Conservation (phyloP, 2,797 vertebrate genomes). For the Tamandua tetradactyla region DNA sequence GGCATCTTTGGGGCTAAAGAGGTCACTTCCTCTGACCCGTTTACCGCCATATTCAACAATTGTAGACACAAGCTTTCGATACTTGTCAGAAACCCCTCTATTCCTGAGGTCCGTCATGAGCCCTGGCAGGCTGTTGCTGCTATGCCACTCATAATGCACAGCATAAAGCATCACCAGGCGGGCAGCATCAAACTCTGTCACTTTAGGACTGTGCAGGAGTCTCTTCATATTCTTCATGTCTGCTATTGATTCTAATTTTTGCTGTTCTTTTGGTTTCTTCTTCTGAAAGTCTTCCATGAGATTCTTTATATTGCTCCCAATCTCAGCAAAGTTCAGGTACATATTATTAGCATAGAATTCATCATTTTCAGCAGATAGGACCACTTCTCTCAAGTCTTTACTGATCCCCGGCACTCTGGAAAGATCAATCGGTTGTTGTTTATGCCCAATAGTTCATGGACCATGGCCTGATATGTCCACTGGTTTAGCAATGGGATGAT, state of each 20-base stretch:
- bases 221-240: conserved; percentile 97
- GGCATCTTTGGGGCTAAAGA: conserved; percentile 94
- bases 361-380: conserved; percentile 96
- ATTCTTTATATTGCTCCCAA: conserved; percentile 98
- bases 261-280: conserved; percentile 95
- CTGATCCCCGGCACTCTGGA: conserved; percentile 95
- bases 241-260: conserved; percentile 95
- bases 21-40: conserved; percentile 94
- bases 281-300: conserved; percentile 99
- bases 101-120: conserved; percentile 91
- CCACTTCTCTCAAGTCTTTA: conserved; percentile 95
- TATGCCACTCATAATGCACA: conserved; percentile 94
- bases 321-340: conserved; percentile 98
- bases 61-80: conserved; percentile 92
- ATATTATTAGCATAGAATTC: conserved; percentile 98
- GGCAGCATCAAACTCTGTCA: conserved; percentile 91
- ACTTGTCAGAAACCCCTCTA: conserved; percentile 89
- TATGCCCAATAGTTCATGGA: conserved; percentile 95
- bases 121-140: conserved; percentile 89
- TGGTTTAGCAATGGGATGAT: conserved; percentile 97
- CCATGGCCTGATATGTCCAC: conserved; percentile 99
- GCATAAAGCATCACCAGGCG: conserved; percentile 96
- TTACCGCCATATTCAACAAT: conserved; percentile 96
- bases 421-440: conserved; percentile 99
- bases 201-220: conserved; percentile 91